Conservation (phyloP, 1,140 invertebrate genomes). For the Drosophila fuyamai region DNA sequence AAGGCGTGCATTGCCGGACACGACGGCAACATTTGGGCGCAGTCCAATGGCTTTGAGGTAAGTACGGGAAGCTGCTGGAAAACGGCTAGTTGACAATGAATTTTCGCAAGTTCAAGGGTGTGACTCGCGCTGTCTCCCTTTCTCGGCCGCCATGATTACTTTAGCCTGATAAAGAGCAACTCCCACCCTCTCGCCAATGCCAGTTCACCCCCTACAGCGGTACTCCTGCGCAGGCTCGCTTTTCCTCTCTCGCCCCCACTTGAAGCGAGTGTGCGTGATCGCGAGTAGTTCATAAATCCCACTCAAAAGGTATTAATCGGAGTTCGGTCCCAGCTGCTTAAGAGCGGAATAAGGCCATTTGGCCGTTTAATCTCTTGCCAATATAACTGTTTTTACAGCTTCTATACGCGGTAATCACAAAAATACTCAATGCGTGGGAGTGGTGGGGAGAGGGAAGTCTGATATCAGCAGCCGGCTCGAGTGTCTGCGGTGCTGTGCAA, state of each 20-base stretch:
- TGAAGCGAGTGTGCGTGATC: conserved; percentile 18
- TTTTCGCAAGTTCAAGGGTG: conserved; percentile 84
- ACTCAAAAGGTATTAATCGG: neutral
- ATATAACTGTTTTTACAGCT: neutral
- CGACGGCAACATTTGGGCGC: conserved; percentile 97
- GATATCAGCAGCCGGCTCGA: conserved; percentile 28
- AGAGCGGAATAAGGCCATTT: conserved; percentile 35
- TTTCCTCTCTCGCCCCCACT: neutral
- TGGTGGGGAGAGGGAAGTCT: conserved; percentile 1
- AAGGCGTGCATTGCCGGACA: conserved; percentile 97
- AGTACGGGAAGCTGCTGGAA: conserved; percentile 84
- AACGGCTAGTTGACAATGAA: conserved; percentile 55
- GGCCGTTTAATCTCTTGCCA: conserved; percentile 18
- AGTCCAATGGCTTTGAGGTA: conserved; percentile 96
- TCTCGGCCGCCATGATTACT: conserved; percentile 69
- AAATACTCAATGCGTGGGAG: neutral
- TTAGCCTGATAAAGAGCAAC: conserved; percentile 66
- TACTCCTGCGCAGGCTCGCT: conserved; percentile 24
- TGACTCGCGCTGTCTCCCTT: conserved; percentile 57
- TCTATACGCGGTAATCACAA: conserved; percentile 2
- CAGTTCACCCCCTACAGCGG: conserved; percentile 31
- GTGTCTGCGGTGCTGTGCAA: conserved; percentile 6
- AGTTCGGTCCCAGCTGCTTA: neutral
- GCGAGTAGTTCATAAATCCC: conserved; percentile 6
- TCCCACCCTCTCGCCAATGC: conserved; percentile 28